Percentiles rank a stretch among this genome's conserved stretches.
Evolutionary conservation across 2,797 vertebrate species (phyloP).

Genomic region (Xenops minutus): DNA sequence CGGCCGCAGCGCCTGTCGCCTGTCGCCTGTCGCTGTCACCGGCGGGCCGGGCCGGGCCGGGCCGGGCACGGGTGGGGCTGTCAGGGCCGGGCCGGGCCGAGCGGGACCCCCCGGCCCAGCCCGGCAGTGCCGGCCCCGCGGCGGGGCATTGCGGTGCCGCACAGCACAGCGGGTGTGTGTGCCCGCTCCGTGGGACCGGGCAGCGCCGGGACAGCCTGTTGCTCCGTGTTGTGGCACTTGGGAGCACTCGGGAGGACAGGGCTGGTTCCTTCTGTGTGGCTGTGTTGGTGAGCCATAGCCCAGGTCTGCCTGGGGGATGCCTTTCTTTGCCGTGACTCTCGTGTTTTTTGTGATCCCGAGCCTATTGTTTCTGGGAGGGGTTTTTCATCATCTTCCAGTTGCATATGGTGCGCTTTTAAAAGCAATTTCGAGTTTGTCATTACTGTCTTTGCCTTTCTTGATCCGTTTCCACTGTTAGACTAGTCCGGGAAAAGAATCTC

Average conservation of each 20-base stretch:
- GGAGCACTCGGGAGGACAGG: not conserved
- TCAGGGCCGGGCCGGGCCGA: no score
- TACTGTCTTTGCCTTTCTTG: not conserved
- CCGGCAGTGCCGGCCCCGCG: not conserved
- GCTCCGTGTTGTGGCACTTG: not conserved
- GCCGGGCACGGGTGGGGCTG: no score
- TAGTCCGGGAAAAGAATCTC: not conserved
- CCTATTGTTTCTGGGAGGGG: not conserved
- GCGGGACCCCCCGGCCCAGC: no score
- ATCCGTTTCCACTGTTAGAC: not conserved
- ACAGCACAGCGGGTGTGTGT: not conserved
- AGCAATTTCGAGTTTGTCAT: not conserved
- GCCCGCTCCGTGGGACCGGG: not conserved
- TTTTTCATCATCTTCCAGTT: not conserved
- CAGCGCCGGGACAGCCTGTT: not conserved
- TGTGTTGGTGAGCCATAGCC: not conserved
- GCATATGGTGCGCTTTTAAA: not conserved
- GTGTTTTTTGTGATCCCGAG: not conserved
- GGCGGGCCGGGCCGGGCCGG: no score
- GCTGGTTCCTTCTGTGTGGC: not conserved
- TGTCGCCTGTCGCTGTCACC: no score
- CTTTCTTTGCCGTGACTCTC: accelerated
- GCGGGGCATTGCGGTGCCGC: not conserved
- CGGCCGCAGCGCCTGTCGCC: no score
- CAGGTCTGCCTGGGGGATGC: accelerated